A percentile compares a stretch with the other conserved stretches of the same genome.
Evolutionary conservation across 2,113 vertebrate genomes (phyloP).

Genomic region (Tichodroma muraria): DNA sequence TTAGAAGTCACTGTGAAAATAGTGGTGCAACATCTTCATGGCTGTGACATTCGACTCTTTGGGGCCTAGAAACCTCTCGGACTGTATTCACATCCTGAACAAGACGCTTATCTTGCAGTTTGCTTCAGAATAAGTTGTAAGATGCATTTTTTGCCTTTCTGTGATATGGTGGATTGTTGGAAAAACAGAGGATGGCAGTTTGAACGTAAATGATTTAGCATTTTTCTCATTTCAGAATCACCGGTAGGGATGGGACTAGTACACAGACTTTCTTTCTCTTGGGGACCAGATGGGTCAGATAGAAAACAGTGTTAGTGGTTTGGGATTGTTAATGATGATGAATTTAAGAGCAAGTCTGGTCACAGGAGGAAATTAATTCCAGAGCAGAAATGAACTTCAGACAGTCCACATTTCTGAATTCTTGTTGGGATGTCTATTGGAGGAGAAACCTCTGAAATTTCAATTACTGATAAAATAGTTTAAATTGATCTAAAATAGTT

Average conservation of each 20-base stretch:
- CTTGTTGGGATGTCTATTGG: background rate
- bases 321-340: background rate
- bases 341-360: background rate
- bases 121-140: background rate
- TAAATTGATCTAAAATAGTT: background rate
- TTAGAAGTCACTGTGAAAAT: background rate
- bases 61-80: background rate
- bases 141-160: background rate
- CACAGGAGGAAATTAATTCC: background rate
- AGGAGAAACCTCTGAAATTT: background rate
- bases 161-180: background rate
- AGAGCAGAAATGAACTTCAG: background rate
- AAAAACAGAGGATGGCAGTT: background rate
- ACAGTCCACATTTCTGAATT: background rate
- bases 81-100: background rate
- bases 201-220: background rate
- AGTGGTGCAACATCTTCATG: background rate
- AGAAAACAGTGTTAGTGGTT: background rate
- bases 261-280: background rate
- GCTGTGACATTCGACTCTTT: background rate
- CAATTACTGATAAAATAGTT: background rate
- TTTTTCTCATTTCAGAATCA: background rate
- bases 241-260: background rate
- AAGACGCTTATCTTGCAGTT: background rate
- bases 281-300: background rate